Evolutionary conservation across 2,113 vertebrate species (phyloP).

Genomic region (Neomonachus schauinslandi): DNA sequence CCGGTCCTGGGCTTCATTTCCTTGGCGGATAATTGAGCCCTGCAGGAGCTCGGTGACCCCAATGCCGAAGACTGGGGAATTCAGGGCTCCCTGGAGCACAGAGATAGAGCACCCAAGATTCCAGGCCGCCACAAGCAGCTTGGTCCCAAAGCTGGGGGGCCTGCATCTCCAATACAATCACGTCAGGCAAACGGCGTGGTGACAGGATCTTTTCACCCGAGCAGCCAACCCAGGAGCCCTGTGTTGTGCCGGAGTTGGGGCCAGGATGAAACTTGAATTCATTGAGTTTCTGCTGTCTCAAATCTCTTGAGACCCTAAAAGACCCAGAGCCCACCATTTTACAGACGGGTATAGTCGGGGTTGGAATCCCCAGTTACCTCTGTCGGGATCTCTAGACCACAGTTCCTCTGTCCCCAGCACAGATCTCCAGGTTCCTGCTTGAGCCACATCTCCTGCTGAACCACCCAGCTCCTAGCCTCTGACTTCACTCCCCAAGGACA

Average conservation of each 20-base stretch:
- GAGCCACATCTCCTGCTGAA: fast-evolving
- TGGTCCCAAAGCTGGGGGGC: not conserved
- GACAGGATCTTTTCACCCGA: not conserved
- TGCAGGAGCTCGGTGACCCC: not conserved
- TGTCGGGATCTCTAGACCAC: not conserved
- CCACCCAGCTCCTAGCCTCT: not conserved
- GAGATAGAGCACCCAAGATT: fast-evolving
- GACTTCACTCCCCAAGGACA: not conserved
- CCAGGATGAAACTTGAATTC: not conserved
- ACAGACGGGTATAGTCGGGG: not conserved
- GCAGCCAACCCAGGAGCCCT: not conserved
- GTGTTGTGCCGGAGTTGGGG: not conserved
- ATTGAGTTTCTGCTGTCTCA: not conserved
- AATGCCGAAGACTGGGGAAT: not conserved
- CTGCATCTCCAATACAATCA: not conserved
- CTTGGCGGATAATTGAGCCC: not conserved
- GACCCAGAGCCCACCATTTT: not conserved
- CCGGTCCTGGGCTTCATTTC: not conserved
- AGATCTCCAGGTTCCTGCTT: not conserved
- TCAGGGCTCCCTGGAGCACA: fast-evolving
- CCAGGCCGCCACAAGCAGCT: not conserved
- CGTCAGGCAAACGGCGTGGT: fast-evolving
- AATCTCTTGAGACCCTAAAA: not conserved
- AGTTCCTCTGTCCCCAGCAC: not conserved
- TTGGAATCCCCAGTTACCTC: not conserved